phyloP scores from a whole-genome alignment of 1,140 invertebrate species.

The Tenebrio molitor region DNA sequence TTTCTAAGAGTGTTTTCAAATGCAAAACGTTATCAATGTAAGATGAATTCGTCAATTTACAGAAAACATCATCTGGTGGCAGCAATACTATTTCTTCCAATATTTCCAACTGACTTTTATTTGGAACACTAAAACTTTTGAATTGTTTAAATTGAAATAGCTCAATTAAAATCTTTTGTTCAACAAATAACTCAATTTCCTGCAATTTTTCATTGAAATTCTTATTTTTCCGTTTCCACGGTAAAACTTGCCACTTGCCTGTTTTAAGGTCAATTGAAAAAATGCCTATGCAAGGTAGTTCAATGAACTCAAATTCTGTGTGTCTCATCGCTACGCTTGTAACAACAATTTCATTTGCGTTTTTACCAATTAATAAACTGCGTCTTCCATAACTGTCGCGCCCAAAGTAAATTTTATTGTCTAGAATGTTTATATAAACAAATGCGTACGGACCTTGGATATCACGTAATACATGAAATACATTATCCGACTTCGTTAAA shows the following conservation, averaged over 20 bases:
- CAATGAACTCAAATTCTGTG: constrained; percentile 70
- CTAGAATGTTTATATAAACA: constrained; percentile 79
- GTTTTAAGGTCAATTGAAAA: constrained; percentile 73
- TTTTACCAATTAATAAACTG: constrained; percentile 80
- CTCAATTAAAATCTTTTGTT: constrained; percentile 61
- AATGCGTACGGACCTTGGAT: constrained; percentile 89
- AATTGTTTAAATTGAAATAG: constrained; percentile 7
- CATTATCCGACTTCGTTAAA: constrained; percentile 63
- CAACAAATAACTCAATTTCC: constrained; percentile 64
- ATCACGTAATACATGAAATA: constrained; percentile 68
- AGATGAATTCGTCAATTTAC: constrained; percentile 64
- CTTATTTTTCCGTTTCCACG: constrained; percentile 64
- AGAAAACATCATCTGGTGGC: constrained; percentile 63
- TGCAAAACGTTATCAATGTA: constrained; percentile 66
- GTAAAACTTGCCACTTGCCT: constrained; percentile 66
- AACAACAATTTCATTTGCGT: constrained; percentile 67
- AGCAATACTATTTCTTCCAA: constrained; percentile 64
- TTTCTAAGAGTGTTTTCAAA: constrained; percentile 72
- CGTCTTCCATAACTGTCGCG: constrained; percentile 89
- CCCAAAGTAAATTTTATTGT: constrained; percentile 82
- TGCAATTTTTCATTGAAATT: constrained; percentile 63
- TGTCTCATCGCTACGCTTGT: constrained; percentile 74
- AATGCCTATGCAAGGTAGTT: constrained; percentile 83
- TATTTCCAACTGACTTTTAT: constrained; percentile 47
- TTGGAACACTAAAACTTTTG: constrained; percentile 47